Conservation (phyloP, 2,888 invertebrate species). For the Ormyrus thymus region DNA sequence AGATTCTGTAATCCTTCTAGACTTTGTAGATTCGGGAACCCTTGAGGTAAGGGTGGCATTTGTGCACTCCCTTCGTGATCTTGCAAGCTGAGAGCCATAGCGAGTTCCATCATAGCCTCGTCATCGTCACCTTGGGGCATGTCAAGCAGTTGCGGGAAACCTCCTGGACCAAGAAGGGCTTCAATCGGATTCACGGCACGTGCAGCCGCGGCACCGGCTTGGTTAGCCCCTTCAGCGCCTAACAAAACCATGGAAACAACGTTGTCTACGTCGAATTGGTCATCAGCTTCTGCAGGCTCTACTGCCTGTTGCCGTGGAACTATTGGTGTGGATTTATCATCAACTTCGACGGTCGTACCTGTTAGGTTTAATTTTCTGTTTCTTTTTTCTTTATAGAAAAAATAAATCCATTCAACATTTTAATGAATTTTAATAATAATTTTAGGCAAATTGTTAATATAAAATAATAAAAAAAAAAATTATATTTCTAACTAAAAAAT, state of each 20-base stretch:
- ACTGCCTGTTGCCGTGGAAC: conserved; percentile 66
- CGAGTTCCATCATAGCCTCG: conserved; percentile 97
- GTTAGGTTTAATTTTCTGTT: no score
- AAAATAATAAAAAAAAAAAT: conserved; percentile 4
- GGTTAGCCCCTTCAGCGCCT: conserved; percentile 74
- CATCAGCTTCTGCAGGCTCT: conserved; percentile 75
- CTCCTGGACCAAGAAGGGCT: conserved; percentile 76
- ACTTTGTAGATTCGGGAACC: conserved; percentile 68
- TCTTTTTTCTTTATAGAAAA: no score
- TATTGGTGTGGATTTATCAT: conserved; percentile 65
- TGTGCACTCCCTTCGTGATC: conserved; percentile 81
- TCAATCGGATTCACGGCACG: conserved; percentile 73
- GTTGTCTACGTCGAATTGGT: conserved; percentile 79
- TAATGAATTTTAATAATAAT: no score
- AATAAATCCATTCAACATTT: no score
- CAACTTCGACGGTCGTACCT: conserved; percentile 65
- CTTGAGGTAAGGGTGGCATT: conserved; percentile 77
- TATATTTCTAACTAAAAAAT: not conserved
- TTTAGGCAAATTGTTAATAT: no score
- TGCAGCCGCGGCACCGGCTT: conserved; percentile 58
- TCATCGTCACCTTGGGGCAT: conserved; percentile 97
- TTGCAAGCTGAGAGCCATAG: conserved; percentile 95
- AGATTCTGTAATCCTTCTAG: conserved; percentile 76
- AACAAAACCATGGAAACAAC: conserved; percentile 80
- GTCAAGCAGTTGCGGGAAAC: conserved; percentile 88